Conservation (phyloP, 2,797 vertebrate genomes). For the Macropus fuliginosus region DNA sequence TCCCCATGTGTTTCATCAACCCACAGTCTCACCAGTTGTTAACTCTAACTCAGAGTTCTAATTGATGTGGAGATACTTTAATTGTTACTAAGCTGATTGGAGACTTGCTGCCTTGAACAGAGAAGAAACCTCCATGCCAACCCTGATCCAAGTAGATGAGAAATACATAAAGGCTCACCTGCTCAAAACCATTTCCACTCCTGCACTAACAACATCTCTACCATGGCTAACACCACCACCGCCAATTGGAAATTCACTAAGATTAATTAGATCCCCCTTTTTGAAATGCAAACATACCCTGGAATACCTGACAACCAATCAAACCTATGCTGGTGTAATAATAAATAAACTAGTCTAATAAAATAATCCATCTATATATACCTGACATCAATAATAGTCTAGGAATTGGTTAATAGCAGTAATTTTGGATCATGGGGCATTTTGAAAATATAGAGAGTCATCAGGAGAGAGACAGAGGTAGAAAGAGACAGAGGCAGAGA, state of each 20-base stretch:
- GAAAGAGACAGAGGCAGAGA: background rate
- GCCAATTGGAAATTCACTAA: constrained; percentile 20
- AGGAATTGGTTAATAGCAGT: background rate
- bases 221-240: background rate
- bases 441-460: background rate
- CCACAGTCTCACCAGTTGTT: background rate
- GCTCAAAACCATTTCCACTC: background rate
- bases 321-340: background rate
- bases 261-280: constrained; percentile 8
- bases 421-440: background rate
- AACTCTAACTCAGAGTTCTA: background rate
- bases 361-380: background rate
- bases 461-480: background rate
- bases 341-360: background rate
- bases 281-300: background rate
- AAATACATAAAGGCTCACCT: background rate
- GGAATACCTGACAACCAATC: constrained; percentile 4
- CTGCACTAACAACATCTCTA: background rate
- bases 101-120: background rate
- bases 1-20: background rate
- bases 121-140: background rate
- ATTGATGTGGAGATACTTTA: background rate
- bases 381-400: background rate
- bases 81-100: background rate
- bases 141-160: background rate